Conservation (phyloP, 2,888 invertebrate genomes). For the Hololepta plana region DNA sequence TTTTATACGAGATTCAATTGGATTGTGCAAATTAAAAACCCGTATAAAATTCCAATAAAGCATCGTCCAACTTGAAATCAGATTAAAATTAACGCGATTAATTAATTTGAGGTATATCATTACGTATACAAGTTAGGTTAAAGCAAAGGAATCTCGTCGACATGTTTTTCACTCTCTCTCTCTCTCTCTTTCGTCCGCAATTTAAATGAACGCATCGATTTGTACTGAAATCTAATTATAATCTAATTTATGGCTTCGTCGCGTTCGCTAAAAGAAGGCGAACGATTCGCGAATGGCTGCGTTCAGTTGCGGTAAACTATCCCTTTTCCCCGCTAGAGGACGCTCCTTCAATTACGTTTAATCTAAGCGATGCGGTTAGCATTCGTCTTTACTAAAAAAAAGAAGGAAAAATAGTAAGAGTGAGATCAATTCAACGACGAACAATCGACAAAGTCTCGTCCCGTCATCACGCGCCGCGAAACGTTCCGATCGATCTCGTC, state of each 20-base stretch:
- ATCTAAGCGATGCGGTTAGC: background rate
- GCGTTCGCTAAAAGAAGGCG: background rate
- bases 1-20: too few species aligned
- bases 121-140: conserved; percentile 28
- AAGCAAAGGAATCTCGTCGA: too few species aligned
- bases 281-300: background rate
- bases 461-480: background rate
- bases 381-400: background rate
- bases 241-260: conserved; percentile 1
- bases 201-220: background rate
- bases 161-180: too few species aligned
- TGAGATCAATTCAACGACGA: conserved; percentile 1
- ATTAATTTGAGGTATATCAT: conserved; percentile 14
- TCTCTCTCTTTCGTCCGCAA: too few species aligned
- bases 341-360: too few species aligned
- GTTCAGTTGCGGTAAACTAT: too few species aligned
- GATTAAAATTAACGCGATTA: too few species aligned
- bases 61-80: too few species aligned
- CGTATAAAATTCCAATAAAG: too few species aligned
- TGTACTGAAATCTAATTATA: background rate
- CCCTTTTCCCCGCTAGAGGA: too few species aligned
- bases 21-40: too few species aligned
- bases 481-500: conserved; percentile 1
- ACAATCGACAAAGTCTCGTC: background rate
- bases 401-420: background rate